Evolutionary conservation across 2,888 invertebrate genomes (phyloP).

Genomic region (Cerastoderma edule): DNA sequence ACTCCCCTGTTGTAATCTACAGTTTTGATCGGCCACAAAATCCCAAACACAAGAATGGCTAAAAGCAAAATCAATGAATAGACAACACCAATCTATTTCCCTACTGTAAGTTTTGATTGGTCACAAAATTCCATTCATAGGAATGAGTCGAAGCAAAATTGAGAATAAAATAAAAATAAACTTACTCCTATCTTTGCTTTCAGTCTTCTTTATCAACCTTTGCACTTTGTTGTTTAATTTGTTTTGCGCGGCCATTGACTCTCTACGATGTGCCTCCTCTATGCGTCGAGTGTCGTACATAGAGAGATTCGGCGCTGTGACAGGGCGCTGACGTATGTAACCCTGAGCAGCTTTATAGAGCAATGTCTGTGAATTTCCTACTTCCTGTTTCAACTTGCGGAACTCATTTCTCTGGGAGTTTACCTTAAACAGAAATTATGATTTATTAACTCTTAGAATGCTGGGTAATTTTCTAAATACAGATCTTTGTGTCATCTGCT

Average conservation of each 20-base stretch:
- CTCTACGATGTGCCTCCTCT: constrained; percentile 45
- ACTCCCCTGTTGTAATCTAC: no score
- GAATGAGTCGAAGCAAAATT: no score
- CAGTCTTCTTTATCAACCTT: constrained; percentile 32
- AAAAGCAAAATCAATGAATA: no score
- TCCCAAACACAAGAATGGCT: no score
- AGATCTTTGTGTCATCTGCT: no score
- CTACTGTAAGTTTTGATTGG: no score
- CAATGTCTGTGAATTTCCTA: constrained; percentile 71
- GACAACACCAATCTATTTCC: no score
- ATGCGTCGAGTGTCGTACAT: constrained; percentile 60
- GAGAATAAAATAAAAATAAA: not conserved
- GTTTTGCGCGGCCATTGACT: constrained; percentile 49
- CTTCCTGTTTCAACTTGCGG: constrained; percentile 68
- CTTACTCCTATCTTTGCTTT: constrained; percentile 34
- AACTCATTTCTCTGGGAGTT: constrained; percentile 72
- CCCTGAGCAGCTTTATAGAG: constrained; percentile 76
- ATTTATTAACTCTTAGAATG: no score
- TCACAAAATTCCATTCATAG: no score
- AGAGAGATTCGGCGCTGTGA: constrained; percentile 75
- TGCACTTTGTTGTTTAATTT: constrained; percentile 53
- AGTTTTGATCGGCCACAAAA: no score
- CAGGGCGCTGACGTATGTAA: constrained; percentile 74
- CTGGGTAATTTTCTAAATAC: no score
- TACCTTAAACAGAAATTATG: constrained; percentile 62